A percentile compares a stretch with the other conserved stretches of the same genome.
phyloP scores from a whole-genome alignment of 1,140 invertebrate species.

The Heterodera schachtii region DNA sequence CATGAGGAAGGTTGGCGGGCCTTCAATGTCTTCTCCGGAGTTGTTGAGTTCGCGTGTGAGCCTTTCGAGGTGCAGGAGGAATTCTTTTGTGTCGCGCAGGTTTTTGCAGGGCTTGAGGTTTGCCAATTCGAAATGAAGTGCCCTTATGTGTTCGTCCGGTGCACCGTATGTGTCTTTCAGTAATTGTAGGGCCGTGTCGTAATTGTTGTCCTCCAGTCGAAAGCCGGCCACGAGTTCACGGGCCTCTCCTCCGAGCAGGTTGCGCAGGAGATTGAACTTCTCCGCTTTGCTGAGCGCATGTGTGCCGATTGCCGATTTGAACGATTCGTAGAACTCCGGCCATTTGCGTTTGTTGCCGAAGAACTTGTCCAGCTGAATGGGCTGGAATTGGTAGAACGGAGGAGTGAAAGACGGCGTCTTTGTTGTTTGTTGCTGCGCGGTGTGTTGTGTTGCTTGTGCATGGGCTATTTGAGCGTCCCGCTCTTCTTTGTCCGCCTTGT shows the following conservation, averaged over 20 bases:
- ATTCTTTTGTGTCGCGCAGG: conserved; percentile 7
- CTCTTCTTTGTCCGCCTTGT: neutral
- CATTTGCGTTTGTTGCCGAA: neutral
- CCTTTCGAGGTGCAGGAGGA: neutral
- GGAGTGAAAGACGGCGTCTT: neutral
- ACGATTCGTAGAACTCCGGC: conserved; percentile 10
- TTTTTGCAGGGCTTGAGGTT: conserved; percentile 10
- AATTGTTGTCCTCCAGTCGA: conserved; percentile 8
- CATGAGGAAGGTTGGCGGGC: neutral
- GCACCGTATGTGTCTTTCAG: conserved; percentile 4
- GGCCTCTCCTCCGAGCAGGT: neutral
- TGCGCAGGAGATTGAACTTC: neutral
- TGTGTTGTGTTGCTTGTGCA: neutral
- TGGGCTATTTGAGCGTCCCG: neutral
- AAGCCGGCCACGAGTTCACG: neutral
- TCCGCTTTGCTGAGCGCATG: neutral
- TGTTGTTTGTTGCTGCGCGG: neutral
- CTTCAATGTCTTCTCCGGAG: conserved; percentile 13
- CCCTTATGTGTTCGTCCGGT: neutral
- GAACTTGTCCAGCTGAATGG: too few species aligned
- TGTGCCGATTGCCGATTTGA: neutral
- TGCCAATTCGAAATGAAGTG: neutral
- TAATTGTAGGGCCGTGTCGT: neutral
- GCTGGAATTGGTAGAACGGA: neutral
- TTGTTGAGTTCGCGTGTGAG: conserved; percentile 2